phyloP scores from a whole-genome alignment of 2,888 invertebrate genomes.

The Baccha elongata region DNA sequence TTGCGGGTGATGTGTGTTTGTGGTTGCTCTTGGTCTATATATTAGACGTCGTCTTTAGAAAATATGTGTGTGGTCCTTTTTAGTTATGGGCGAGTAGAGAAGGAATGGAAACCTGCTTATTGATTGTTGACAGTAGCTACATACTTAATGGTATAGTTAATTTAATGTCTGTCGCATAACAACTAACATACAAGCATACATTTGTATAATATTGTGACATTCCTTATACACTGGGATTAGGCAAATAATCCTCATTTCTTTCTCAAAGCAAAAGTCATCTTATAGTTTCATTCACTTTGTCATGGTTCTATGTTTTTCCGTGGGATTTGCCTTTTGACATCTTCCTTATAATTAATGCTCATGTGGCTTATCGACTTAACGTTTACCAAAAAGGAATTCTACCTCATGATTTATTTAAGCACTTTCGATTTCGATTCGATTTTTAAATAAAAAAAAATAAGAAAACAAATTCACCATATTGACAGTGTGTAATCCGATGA shows the following conservation, averaged over 20 bases:
- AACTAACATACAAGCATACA: background rate
- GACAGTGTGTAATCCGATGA: too few species aligned
- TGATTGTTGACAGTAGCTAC: slow-evolving; percentile 9
- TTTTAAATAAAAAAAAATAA: background rate
- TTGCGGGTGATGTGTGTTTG: background rate
- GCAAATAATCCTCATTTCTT: background rate
- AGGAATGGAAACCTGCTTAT: background rate
- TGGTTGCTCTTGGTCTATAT: background rate
- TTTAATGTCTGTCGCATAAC: slow-evolving; percentile 1
- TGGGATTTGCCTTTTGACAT: background rate
- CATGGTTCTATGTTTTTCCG: background rate
- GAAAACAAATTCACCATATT: background rate
- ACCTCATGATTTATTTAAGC: background rate
- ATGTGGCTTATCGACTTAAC: slow-evolving; percentile 16
- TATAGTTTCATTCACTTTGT: background rate
- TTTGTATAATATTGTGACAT: background rate
- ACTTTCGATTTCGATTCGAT: background rate
- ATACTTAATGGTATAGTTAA: background rate
- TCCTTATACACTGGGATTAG: slow-evolving; percentile 3
- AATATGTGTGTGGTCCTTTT: background rate
- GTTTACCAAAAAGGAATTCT: background rate
- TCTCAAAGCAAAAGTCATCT: background rate
- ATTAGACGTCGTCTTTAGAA: too few species aligned
- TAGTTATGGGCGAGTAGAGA: background rate
- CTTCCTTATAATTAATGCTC: slow-evolving; percentile 23